Evolutionary conservation across 2,797 vertebrate genomes (phyloP).

Genomic region (Siniperca scherzeri): DNA sequence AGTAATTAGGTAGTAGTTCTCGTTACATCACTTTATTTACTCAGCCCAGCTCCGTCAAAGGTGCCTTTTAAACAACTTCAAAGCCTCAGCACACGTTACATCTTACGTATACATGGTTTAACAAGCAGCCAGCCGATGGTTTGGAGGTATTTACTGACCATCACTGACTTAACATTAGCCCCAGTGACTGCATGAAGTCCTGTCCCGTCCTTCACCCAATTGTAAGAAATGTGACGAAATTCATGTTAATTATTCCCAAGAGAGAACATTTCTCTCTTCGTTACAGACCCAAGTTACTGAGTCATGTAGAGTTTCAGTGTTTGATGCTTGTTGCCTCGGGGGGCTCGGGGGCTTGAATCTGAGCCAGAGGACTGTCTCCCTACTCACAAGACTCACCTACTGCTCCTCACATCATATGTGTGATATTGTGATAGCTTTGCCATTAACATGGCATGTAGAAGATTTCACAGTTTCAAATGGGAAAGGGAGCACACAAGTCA

Average conservation of each 20-base stretch:
- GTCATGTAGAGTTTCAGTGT: slow-evolving; percentile 22
- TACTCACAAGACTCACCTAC: slow-evolving; percentile 47
- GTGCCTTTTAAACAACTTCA: neutral
- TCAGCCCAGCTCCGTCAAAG: no score
- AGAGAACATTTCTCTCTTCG: slow-evolving; percentile 9
- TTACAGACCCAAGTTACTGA: slow-evolving; percentile 9
- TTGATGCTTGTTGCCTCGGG: slow-evolving; percentile 3
- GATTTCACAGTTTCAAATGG: slow-evolving; percentile 23
- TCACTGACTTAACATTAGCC: no score
- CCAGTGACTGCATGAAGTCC: no score
- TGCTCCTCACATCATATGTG: slow-evolving; percentile 31
- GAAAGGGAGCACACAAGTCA: neutral
- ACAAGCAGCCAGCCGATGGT: no score
- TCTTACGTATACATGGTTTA: neutral
- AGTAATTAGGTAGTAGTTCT: no score
- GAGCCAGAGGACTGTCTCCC: slow-evolving; percentile 37
- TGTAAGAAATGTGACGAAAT: neutral
- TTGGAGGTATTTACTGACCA: no score
- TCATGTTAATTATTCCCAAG: neutral
- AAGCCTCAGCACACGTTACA: neutral
- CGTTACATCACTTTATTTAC: no score
- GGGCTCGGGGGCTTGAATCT: slow-evolving; percentile 10
- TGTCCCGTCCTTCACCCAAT: no score
- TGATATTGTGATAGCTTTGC: slow-evolving; percentile 35
- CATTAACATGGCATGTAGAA: slow-evolving; percentile 43